phyloP scores from a whole-genome alignment of 2,113 vertebrate species.

The Lepidothrix coronata region DNA sequence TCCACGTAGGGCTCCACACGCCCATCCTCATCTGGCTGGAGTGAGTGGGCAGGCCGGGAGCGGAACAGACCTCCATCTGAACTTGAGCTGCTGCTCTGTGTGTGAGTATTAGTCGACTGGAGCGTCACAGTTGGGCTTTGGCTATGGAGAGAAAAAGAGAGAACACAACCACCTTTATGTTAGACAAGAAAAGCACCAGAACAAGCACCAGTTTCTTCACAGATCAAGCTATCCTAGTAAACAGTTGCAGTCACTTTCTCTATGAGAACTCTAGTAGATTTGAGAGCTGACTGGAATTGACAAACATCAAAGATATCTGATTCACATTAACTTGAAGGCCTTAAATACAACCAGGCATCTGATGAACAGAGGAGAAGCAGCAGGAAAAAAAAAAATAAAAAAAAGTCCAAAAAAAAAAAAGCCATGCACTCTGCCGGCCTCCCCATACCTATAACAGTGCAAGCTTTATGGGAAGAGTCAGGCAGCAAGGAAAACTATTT shows the following conservation, averaged over 20 bases:
- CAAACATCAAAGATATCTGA: neutral
- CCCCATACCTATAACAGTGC: neutral
- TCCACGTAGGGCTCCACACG: slow-evolving; percentile 95
- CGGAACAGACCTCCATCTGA: slow-evolving; percentile 92
- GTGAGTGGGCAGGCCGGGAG: slow-evolving; percentile 87
- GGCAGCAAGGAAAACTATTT: neutral
- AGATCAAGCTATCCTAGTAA: neutral
- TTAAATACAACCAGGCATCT: neutral
- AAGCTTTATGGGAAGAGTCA: neutral
- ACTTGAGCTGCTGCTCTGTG: slow-evolving; percentile 96
- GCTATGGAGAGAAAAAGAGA: slow-evolving; percentile 57
- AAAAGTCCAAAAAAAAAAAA: neutral
- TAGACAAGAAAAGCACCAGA: neutral
- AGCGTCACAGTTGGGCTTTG: slow-evolving; percentile 95
- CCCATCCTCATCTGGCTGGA: slow-evolving; percentile 93
- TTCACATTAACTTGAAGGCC: neutral
- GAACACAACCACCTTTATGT: neutral
- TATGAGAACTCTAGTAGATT: neutral
- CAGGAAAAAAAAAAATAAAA: neutral
- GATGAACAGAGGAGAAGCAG: neutral
- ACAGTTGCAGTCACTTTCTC: neutral
- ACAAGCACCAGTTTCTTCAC: neutral
- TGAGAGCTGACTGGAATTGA: neutral
- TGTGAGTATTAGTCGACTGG: slow-evolving; percentile 95
- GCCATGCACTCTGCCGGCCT: neutral